Percentiles rank a stretch among this genome's conserved stretches.
These are phyloP conservation scores for Brachylomia viminalis DNA, from an alignment of 2,888 invertebrate genomes.

Conservation along the genomic window DNA sequence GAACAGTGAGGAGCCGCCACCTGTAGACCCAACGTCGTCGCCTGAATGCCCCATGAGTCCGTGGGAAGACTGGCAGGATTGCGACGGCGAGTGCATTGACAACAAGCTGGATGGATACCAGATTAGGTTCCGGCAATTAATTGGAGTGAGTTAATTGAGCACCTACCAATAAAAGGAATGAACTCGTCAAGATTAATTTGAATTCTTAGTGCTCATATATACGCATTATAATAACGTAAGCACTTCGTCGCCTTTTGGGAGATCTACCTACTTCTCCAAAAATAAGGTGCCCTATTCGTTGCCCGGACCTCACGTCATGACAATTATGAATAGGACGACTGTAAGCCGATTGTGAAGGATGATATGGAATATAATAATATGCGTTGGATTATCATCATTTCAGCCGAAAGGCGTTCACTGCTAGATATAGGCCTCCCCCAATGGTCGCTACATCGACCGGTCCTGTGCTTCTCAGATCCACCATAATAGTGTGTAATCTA, in stretches of 20 bases:
- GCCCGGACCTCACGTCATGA: too few relatives aligned
- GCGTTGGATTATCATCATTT: too few relatives aligned
- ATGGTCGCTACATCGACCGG: too few relatives aligned
- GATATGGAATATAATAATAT: too few relatives aligned
- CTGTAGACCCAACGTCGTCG: conserved; percentile 74
- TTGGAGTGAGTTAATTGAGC: conserved; percentile 66
- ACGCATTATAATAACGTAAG: too few relatives aligned
- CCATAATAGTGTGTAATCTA: neutral
- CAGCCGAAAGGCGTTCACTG: too few relatives aligned
- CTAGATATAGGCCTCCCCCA: too few relatives aligned
- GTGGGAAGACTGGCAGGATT: conserved; percentile 84
- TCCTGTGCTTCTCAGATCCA: neutral
- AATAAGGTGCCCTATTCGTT: too few relatives aligned
- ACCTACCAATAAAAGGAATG: neutral
- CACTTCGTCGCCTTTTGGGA: too few relatives aligned
- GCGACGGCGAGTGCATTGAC: conserved; percentile 79
- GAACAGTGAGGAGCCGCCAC: conserved; percentile 72
- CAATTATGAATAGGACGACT: too few relatives aligned
- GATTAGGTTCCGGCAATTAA: conserved; percentile 77
- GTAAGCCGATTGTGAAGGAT: too few relatives aligned
- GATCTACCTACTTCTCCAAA: too few relatives aligned
- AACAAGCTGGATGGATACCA: conserved; percentile 75
- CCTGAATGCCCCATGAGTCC: conserved; percentile 79
- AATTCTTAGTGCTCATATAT: neutral
- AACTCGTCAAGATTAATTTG: neutral